Percentiles rank a stretch among this genome's conserved stretches.
phyloP scores from a whole-genome alignment of 92 coral and sea anemone genomes.

The Umimayanthus chanpuru region DNA sequence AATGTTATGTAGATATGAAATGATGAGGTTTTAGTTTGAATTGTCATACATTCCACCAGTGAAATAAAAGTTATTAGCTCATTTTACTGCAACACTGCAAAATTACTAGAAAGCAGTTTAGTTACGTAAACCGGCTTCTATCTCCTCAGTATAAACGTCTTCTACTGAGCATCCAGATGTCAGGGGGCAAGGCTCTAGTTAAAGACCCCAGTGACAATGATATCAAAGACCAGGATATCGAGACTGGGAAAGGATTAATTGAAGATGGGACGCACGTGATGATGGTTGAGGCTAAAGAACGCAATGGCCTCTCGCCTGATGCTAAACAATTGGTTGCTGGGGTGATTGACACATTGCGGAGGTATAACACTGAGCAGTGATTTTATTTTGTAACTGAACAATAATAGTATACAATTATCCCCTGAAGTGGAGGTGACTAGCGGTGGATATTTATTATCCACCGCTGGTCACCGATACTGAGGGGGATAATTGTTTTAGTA shows the following conservation, averaged over 20 bases:
- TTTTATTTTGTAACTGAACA: neutral
- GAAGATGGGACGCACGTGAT: slow-evolving; percentile 71
- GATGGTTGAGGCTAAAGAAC: slow-evolving; percentile 87
- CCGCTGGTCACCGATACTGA: too few species aligned
- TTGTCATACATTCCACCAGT: neutral
- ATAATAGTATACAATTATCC: too few species aligned
- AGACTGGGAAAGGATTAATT: slow-evolving; percentile 24
- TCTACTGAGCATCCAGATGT: slow-evolving; percentile 41
- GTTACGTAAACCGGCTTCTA: neutral
- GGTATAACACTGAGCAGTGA: slow-evolving; percentile 52
- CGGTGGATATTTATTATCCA: too few species aligned
- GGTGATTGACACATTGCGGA: slow-evolving; percentile 73
- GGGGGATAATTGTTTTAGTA: too few species aligned
- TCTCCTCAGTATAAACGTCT: slow-evolving; percentile 51
- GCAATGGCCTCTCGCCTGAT: slow-evolving; percentile 55
- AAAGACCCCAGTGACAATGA: slow-evolving; percentile 58
- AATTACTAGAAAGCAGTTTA: neutral
- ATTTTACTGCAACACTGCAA: too few species aligned
- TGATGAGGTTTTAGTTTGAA: too few species aligned
- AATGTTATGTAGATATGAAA: too few species aligned
- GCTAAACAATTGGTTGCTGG: slow-evolving; percentile 71
- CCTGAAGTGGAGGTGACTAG: too few species aligned
- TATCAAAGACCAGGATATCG: slow-evolving; percentile 42
- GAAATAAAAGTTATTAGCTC: neutral
- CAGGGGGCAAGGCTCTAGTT: slow-evolving; percentile 74